These are phyloP conservation scores for Apostichopus leukothele DNA, from an alignment of 53 echinoderm and acorn worm genomes.

Conservation along the genomic window DNA sequence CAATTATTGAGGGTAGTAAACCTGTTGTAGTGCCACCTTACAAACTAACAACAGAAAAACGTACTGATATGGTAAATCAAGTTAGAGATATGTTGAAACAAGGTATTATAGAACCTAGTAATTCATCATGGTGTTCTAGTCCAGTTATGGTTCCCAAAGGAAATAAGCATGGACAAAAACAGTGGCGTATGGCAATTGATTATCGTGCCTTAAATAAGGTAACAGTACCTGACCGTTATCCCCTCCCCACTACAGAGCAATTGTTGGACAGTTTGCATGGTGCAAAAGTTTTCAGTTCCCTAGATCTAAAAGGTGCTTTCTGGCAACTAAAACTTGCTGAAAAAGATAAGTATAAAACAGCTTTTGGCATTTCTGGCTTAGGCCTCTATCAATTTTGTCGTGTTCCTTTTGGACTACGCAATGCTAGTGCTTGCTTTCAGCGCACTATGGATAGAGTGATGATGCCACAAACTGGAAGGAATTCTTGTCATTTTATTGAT, in stretches of 20 bases:
- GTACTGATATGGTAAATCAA: constrained; percentile 36
- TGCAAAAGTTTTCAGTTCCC: constrained; percentile 21
- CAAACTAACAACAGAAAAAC: constrained; percentile 37
- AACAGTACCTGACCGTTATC: constrained; percentile 34
- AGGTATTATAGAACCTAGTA: constrained; percentile 35
- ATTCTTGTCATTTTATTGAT: not conserved
- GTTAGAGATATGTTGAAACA: constrained; percentile 34
- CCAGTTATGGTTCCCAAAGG: constrained; percentile 36
- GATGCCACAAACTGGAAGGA: constrained; percentile 24
- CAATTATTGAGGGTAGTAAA: constrained; percentile 38
- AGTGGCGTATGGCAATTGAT: constrained; percentile 41
- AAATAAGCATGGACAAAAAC: constrained; percentile 10
- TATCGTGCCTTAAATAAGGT: constrained; percentile 30
- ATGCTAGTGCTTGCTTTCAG: constrained; percentile 40
- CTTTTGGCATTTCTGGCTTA: not conserved
- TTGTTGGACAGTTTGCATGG: constrained; percentile 38
- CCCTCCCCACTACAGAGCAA: constrained; percentile 13
- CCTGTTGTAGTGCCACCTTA: constrained; percentile 40
- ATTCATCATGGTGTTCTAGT: constrained; percentile 43
- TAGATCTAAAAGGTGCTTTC: constrained; percentile 39
- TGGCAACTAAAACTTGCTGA: constrained; percentile 25
- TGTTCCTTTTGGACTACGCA: constrained; percentile 22
- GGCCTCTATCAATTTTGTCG: constrained; percentile 36
- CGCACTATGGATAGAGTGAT: constrained; percentile 35
- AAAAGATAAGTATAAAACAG: not conserved